Conservation (phyloP, 2,113 vertebrate genomes). For the Climacteris rufus region DNA sequence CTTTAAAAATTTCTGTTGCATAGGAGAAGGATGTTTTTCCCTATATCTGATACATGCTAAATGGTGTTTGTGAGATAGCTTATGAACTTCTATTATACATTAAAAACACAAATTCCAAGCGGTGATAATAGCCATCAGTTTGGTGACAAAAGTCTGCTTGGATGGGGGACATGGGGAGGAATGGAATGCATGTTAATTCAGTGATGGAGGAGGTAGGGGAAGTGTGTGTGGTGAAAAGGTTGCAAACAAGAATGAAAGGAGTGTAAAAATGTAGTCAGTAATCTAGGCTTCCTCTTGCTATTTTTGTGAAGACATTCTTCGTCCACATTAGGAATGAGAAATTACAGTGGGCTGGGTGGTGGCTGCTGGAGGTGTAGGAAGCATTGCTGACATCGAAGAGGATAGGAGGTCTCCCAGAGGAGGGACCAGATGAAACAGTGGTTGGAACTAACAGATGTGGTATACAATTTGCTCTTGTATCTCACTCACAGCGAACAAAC, state of each 20-base stretch:
- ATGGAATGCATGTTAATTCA: conserved; percentile 41
- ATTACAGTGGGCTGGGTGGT: not conserved
- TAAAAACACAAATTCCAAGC: conserved; percentile 48
- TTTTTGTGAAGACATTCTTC: not conserved
- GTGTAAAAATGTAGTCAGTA: conserved; percentile 17
- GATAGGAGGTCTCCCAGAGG: not conserved
- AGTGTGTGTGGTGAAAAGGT: not conserved
- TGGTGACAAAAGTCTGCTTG: conserved; percentile 19
- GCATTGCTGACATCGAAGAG: not conserved
- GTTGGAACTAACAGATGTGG: not conserved
- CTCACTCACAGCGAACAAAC: not conserved
- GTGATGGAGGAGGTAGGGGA: conserved; percentile 13
- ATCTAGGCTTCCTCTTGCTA: not conserved
- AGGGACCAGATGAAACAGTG: not conserved
- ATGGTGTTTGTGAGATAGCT: conserved; percentile 29
- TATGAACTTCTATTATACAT: conserved; percentile 44
- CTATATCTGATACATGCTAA: not conserved
- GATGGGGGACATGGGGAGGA: not conserved
- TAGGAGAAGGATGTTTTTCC: not conserved
- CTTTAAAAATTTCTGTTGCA: not conserved
- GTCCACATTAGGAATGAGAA: not conserved
- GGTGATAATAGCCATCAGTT: conserved; percentile 24
- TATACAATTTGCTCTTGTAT: not conserved
- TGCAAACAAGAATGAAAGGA: not conserved
- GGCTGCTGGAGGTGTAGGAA: not conserved